These are phyloP conservation scores for Meriones unguiculatus DNA, from an alignment of 2,113 vertebrate species.

Conservation along the genomic window DNA sequence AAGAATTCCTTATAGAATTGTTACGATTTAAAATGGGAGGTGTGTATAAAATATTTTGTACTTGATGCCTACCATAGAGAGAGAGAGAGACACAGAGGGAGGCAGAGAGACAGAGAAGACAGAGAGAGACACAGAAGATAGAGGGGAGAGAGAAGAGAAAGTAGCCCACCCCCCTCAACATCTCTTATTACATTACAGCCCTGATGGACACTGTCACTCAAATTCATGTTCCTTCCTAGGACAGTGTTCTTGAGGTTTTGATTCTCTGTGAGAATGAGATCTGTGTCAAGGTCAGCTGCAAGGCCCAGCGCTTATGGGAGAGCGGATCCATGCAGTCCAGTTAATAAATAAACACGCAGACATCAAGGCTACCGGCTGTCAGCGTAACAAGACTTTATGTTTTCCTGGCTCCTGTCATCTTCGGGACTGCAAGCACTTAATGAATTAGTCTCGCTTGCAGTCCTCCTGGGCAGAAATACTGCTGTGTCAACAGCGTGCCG, in stretches of 20 bases:
- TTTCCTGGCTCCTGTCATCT: conserved; percentile 80
- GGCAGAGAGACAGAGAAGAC: not conserved
- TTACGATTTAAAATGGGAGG: not conserved
- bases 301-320: conserved; percentile 19
- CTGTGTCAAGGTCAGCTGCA: conserved; percentile 46
- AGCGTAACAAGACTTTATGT: conserved; percentile 79
- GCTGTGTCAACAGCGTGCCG: not conserved
- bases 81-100: accelerated
- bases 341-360: conserved; percentile 81
- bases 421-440: conserved; percentile 71
- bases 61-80: no score
- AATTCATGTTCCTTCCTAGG: not conserved
- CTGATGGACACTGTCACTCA: not conserved
- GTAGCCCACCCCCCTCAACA: not conserved
- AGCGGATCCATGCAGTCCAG: conserved; percentile 30
- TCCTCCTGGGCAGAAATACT: conserved; percentile 48
- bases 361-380: conserved; percentile 81
- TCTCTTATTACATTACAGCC: not conserved
- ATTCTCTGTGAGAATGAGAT: not conserved
- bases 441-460: conserved; percentile 76
- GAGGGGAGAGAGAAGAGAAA: not conserved
- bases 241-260: not conserved
- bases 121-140: not conserved
- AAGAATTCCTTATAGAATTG: conserved; percentile 8
- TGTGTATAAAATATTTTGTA: not conserved